Evolutionary conservation across 53 echinoderm and acorn worm species (phyloP).

Genomic region (Luidia sarsii): DNA sequence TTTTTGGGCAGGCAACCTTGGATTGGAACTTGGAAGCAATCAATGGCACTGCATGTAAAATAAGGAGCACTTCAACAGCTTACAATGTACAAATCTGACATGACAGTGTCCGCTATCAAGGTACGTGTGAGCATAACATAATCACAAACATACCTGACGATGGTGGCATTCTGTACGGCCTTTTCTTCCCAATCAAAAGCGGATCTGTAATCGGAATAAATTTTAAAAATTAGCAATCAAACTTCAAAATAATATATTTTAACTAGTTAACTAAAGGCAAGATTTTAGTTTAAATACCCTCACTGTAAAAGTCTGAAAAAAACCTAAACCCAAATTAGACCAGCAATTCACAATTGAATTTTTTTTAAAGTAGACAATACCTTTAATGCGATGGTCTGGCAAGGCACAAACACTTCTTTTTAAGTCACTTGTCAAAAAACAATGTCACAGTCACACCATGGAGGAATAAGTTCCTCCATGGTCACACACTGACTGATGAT

Average conservation of each 20-base stretch:
- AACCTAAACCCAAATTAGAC: too few species aligned
- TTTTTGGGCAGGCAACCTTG: not conserved
- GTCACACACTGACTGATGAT: too few species aligned
- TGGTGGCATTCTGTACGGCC: conserved; percentile 65
- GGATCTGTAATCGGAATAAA: conserved; percentile 25
- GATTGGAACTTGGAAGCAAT: not conserved
- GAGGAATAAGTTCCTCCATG: too few species aligned
- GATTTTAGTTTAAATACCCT: too few species aligned
- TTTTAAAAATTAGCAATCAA: not conserved
- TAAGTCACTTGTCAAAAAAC: too few species aligned
- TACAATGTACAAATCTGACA: too few species aligned
- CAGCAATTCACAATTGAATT: not conserved
- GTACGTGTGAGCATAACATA: too few species aligned
- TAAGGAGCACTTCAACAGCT: not conserved
- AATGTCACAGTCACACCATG: too few species aligned
- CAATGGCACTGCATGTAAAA: not conserved
- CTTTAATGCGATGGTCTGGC: too few species aligned
- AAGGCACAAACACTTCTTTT: too few species aligned
- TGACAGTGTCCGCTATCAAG: not conserved
- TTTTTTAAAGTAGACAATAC: not conserved
- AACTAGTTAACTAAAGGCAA: not conserved
- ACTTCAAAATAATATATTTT: not conserved
- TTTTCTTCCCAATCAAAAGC: conserved; percentile 60
- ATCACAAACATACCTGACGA: conserved; percentile 63
- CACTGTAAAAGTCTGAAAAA: too few species aligned